Percentiles rank a stretch among this genome's conserved stretches.
These are phyloP conservation scores for Taurulus bubalis DNA, from an alignment of 2,113 vertebrate genomes.

Conservation along the genomic window DNA sequence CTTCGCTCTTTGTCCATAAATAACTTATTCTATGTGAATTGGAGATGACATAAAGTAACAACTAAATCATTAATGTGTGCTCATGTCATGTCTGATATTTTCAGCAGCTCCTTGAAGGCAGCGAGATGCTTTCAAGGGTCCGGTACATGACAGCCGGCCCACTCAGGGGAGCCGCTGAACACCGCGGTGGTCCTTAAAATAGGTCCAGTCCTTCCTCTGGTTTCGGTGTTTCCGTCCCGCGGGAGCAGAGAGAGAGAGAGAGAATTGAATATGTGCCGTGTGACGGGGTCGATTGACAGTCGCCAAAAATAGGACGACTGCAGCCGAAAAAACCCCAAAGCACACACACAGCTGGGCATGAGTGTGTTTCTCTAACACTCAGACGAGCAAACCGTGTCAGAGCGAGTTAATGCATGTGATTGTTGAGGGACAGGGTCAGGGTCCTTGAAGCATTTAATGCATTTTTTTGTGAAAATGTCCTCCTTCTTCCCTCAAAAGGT, in stretches of 20 bases:
- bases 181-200: constrained; percentile 18
- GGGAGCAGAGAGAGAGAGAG: constrained; percentile 5
- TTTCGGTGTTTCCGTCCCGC: not conserved
- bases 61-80: not conserved
- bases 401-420: not conserved
- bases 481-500: constrained; percentile 17
- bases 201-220: not conserved
- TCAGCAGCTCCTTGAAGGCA: constrained; percentile 5
- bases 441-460: not conserved
- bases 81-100: constrained; percentile 1
- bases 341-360: not conserved
- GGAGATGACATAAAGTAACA: not conserved
- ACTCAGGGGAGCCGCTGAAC: not conserved
- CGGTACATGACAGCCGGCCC: not conserved
- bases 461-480: not conserved
- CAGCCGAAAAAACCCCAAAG: not conserved
- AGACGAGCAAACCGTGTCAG: not conserved
- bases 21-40: not conserved
- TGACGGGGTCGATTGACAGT: constrained; percentile 29
- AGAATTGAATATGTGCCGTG: constrained; percentile 3
- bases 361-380: not conserved
- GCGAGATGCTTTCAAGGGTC: constrained; percentile 2
- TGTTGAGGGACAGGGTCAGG: not conserved
- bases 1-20: not conserved
- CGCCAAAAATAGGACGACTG: constrained; percentile 20